Evolutionary conservation across 2,888 invertebrate species (phyloP).

Genomic region (Melanotus villosus): DNA sequence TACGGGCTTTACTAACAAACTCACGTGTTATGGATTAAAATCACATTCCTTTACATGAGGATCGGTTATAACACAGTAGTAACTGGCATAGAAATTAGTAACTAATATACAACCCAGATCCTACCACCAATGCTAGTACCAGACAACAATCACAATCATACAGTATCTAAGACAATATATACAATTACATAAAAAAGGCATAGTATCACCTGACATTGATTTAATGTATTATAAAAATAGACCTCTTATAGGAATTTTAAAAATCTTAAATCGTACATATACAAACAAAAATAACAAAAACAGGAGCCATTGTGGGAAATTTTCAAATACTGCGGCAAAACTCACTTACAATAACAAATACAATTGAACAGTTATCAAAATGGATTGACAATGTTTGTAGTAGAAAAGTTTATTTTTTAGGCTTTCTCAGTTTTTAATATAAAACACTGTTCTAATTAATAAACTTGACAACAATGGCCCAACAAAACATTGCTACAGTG

Average conservation of each 20-base stretch:
- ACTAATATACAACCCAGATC: constrained; percentile 58
- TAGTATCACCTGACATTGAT: constrained; percentile 66
- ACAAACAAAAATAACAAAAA: constrained; percentile 34
- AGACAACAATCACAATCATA: constrained; percentile 57
- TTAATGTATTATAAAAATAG: constrained; percentile 47
- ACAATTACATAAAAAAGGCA: constrained; percentile 64
- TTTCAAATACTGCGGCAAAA: not conserved
- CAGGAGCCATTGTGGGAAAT: constrained; percentile 14
- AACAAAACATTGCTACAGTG: too few relatives aligned
- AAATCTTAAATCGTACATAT: constrained; percentile 24
- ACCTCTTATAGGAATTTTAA: constrained; percentile 41
- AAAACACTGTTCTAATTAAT: too few relatives aligned
- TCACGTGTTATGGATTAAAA: constrained; percentile 35
- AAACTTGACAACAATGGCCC: too few relatives aligned
- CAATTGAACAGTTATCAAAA: too few relatives aligned
- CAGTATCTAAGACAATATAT: constrained; percentile 59
- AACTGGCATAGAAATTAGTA: constrained; percentile 42
- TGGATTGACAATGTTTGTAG: too few relatives aligned
- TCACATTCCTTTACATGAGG: constrained; percentile 31
- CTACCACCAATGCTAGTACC: constrained; percentile 58
- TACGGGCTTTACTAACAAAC: constrained; percentile 31
- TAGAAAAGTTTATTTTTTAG: too few relatives aligned
- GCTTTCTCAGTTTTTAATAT: too few relatives aligned
- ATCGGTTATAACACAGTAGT: constrained; percentile 31
- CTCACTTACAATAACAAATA: too few relatives aligned